Base-by-base conservation (phyloP, 2,888 invertebrate species). In the Eulithis prunata region DNA sequence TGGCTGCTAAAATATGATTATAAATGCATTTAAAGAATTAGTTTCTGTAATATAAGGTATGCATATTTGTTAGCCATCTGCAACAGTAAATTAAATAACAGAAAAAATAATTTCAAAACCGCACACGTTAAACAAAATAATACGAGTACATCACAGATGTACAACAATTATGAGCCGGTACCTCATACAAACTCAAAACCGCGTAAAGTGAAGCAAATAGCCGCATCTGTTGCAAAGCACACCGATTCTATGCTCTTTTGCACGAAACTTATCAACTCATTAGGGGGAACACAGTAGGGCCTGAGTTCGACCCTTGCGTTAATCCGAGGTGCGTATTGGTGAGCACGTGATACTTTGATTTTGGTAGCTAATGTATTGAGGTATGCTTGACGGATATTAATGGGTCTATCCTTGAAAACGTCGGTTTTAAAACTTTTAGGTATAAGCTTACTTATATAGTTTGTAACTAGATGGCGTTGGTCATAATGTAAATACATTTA, bases 311-410 rank as follows among this genome's bases (percentile, higher is more conserved):
- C 55, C 66, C 66, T 52, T 62, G 64, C 55, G 58, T 11, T 77
- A 77, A 78, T 73, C 79, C 73, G 41, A 61, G 32, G 46, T 61
- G 49, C 45, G 61, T 61, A 61, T 59, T 64, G 47, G 21, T 36
- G 45, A 54, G 73, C 79, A 78, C 78, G 79, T 51, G 64, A 57
- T 66, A 62, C 66, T 57, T 61, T 66, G 66, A 66, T 66, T 66
- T 66, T 47, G 21, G 60, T 11, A 57, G 65, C 57, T 61, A 57
- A 65, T 53, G 47, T 66, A 66, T 41, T 57, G 32, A 52, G 38
- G 51, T 11, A 49, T 49, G 11, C 53, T 60, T 57, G 56, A 28
- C 46, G 28, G 56, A 41, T 59, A 60, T 60, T 36, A 47, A 66
- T 60, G 61, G 10, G 28, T 47, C 11, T 11, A 38, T 14, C 6